These are phyloP conservation scores for Arrhopalites spinosus DNA, from an alignment of 2,888 invertebrate genomes.

Conservation along the genomic window DNA sequence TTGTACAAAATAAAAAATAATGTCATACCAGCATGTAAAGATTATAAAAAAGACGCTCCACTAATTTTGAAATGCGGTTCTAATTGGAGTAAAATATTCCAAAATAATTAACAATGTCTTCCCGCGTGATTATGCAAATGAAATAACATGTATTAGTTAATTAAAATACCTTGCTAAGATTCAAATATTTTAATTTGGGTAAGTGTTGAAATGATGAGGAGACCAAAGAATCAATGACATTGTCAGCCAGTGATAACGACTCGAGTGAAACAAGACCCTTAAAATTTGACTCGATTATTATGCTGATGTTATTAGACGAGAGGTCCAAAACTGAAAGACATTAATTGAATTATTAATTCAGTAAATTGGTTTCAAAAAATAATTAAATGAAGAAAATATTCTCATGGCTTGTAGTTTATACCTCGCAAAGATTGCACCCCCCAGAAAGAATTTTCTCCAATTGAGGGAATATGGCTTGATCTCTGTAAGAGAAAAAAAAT, in stretches of 20 bases:
- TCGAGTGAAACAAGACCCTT: conserved; percentile 74
- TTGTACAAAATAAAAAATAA: neutral
- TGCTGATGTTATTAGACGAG: conserved; percentile 73
- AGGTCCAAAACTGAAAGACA: conserved; percentile 74
- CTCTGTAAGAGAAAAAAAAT: conserved; percentile 48
- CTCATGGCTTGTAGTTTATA: no score
- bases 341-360: no score
- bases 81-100: no score
- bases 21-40: conserved; percentile 66
- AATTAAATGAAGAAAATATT: no score
- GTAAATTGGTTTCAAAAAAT: no score
- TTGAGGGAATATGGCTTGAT: conserved; percentile 75
- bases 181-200: conserved; percentile 70
- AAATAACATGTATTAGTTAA: neutral
- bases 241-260: conserved; percentile 74
- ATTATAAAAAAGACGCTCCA: conserved; percentile 75
- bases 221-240: conserved; percentile 74
- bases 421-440: conserved; percentile 68
- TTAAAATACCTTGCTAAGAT: conserved; percentile 63
- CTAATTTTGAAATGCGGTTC: conserved; percentile 71
- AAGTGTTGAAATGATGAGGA: conserved; percentile 77
- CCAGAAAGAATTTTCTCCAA: conserved; percentile 81
- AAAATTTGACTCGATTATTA: conserved; percentile 73
- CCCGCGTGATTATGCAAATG: no score
- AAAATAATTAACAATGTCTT: no score